Evolutionary conservation across 2,797 vertebrate species (phyloP), one percentile per base, ranked within the genome.

Genomic region (Coregonus ussuriensis): DNA sequence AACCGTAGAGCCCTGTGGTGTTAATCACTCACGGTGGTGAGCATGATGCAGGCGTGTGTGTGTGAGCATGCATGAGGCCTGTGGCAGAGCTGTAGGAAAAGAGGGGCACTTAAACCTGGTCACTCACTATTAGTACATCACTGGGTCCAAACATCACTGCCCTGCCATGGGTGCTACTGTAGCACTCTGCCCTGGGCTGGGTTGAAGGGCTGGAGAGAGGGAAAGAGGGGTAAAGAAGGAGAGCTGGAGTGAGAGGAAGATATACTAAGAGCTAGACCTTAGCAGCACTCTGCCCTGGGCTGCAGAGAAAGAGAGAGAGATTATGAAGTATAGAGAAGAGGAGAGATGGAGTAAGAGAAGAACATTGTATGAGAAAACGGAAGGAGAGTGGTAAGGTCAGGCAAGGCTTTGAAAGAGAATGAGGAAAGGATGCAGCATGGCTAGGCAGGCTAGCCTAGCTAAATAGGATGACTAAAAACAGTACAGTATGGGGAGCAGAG

Each of bases 101-200:
- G 77, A 74, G 81, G 86, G 81, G 83, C 68, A 31, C 35, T 76
- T 86, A 79, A 81, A 85, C 70, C 72, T 78, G 76, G 80, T 83
- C 47, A 72, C 54, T 75, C 77, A 69, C 69, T 71, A 70, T 89
- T 86, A 81, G 82, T 87, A 86, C 75, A 63, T 88, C 77, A 16
- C 67, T 33, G 69, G 35, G 13, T n/a, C 56, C 21, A 41, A 41
- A 47, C 41, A 47, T 47, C 52, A 68, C 71, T 76, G 76, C 51
- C 18, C 71, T 74, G 78, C 80, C 59, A 76, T 63, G 71, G 54
- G 41, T 47, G 41, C 9, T 47, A 11, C 66, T 31, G 0, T 53
- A 29, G 25, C 21, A 25, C 13, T 65, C 63, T 65, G 63, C 63
- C 25, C 63, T 65, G 63, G 68, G 75, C 74, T 37, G 71, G 74